Percentiles rank a stretch among this genome's conserved stretches.
phyloP scores from a whole-genome alignment of 2,113 vertebrate genomes.

The Aptenodytes forsteri region DNA sequence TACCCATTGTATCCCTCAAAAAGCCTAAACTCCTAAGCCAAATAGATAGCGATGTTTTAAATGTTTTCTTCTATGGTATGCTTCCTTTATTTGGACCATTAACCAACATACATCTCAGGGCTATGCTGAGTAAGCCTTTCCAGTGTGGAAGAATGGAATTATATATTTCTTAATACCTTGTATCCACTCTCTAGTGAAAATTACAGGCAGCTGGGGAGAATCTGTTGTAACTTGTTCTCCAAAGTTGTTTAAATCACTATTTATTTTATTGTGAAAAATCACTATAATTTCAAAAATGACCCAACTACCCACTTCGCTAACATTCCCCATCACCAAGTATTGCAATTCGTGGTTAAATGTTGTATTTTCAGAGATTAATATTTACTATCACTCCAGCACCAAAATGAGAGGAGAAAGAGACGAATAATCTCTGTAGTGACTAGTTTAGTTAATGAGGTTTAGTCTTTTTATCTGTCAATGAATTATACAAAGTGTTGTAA shows the following conservation, averaged over 20 bases:
- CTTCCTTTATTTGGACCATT: background rate
- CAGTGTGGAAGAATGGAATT: background rate
- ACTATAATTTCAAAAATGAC: background rate
- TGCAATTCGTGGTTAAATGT: background rate
- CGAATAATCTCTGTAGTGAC: background rate
- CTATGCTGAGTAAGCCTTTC: background rate
- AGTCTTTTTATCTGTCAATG: background rate
- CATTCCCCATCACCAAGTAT: background rate
- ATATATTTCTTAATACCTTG: background rate
- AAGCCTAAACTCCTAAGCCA: background rate
- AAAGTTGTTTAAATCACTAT: background rate
- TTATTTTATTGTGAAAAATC: background rate
- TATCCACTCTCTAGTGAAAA: background rate
- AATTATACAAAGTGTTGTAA: background rate
- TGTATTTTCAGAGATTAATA: background rate
- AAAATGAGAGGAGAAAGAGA: background rate
- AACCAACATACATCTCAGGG: background rate
- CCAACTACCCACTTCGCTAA: background rate
- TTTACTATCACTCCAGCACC: background rate
- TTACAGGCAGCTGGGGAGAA: background rate
- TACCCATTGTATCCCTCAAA: background rate
- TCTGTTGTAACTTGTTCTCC: background rate
- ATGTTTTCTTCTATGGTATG: background rate
- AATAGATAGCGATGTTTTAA: background rate
- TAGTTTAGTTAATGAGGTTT: background rate